phyloP scores from a whole-genome alignment of 2,888 invertebrate genomes.

The Dasysyrphus albostriatus region DNA sequence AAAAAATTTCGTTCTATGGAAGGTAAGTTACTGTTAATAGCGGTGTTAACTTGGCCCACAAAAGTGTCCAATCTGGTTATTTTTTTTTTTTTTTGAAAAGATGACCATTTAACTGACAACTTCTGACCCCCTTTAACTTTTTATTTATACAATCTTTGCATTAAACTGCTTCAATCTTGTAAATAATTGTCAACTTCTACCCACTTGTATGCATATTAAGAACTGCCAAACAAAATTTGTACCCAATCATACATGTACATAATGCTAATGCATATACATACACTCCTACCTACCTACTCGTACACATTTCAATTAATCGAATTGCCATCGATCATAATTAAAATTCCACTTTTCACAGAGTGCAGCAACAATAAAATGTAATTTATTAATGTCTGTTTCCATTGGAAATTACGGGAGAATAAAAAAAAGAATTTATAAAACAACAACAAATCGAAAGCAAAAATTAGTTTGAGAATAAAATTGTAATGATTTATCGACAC shows the following conservation, averaged over 20 bases:
- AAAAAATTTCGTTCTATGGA: too few species aligned
- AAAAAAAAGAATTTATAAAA: conserved; percentile 1
- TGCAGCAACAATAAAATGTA: conserved; percentile 66
- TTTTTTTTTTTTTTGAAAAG: too few species aligned
- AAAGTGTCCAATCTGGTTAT: too few species aligned
- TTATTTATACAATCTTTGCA: too few species aligned
- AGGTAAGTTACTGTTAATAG: too few species aligned
- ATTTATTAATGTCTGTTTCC: conserved; percentile 58
- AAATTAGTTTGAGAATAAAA: conserved; percentile 65
- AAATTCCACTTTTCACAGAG: conserved; percentile 69
- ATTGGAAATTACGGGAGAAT: conserved; percentile 14
- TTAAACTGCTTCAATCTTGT: not conserved
- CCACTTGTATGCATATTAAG: not conserved
- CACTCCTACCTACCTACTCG: not conserved
- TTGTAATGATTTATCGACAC: conserved; percentile 64
- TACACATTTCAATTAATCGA: conserved; percentile 74
- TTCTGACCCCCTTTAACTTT: too few species aligned
- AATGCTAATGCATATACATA: too few species aligned
- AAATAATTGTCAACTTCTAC: conserved; percentile 19
- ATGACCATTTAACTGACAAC: too few species aligned
- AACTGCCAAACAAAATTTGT: not conserved
- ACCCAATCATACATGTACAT: not conserved
- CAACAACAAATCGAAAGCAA: conserved; percentile 58
- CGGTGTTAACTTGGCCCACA: too few species aligned
- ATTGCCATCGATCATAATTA: conserved; percentile 76